Conservation (phyloP, 2,113 vertebrate species). For the Seriola quinqueradiata region DNA sequence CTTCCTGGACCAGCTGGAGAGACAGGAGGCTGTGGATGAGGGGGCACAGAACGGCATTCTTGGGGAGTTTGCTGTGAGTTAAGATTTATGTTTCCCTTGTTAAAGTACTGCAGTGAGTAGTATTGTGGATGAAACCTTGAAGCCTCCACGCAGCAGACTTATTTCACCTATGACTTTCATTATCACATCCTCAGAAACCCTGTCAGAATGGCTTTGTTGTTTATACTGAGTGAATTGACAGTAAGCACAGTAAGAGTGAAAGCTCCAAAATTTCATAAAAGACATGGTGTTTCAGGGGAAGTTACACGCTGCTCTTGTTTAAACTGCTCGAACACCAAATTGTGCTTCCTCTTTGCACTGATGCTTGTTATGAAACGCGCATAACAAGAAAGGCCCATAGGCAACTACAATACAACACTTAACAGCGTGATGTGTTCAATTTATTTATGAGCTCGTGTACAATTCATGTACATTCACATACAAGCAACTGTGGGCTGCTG, state of each 20-base stretch:
- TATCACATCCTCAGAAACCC: background rate
- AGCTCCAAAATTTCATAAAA: background rate
- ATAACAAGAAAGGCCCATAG: slow-evolving; percentile 40
- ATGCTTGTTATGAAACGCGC: slow-evolving; percentile 1
- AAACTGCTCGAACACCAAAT: background rate
- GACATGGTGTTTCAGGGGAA: slow-evolving; percentile 31
- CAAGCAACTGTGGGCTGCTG: slow-evolving; percentile 41
- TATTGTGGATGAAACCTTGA: background rate
- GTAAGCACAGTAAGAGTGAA: background rate
- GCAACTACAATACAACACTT: slow-evolving; percentile 5
- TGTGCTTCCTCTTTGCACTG: slow-evolving; percentile 73
- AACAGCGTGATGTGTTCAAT: background rate
- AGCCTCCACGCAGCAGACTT: background rate
- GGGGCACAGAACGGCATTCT: slow-evolving; percentile 56
- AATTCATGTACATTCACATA: background rate
- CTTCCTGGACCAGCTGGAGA: slow-evolving; percentile 71
- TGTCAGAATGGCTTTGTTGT: background rate
- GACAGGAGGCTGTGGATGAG: slow-evolving; percentile 66
- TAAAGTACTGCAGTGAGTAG: background rate
- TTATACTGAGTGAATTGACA: background rate
- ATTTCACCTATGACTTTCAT: background rate
- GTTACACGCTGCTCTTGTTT: background rate
- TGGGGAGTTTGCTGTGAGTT: slow-evolving; percentile 83
- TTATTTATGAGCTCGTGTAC: background rate
- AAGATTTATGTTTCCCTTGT: background rate